phyloP scores from a whole-genome alignment of 1,140 invertebrate genomes.

The Reticulitermes speratus region DNA sequence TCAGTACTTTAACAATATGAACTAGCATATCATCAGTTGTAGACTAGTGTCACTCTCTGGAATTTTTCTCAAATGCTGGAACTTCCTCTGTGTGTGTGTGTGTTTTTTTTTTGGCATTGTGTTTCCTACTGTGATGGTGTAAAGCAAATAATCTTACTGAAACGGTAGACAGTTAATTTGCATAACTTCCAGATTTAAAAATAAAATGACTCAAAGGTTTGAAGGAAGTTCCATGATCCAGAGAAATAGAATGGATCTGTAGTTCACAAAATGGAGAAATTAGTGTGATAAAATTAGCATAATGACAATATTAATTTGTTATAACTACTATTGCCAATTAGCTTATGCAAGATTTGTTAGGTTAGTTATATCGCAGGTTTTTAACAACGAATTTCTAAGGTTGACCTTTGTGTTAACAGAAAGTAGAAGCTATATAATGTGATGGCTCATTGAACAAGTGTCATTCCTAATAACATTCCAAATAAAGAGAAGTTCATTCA shows the following conservation, averaged over 20 bases:
- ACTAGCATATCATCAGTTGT: too few relatives aligned
- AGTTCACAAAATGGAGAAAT: not conserved
- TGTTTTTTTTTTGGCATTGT: too few relatives aligned
- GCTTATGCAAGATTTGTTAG: not conserved
- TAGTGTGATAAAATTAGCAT: not conserved
- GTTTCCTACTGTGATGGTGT: too few relatives aligned
- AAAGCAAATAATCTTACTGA: too few relatives aligned
- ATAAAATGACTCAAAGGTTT: too few relatives aligned
- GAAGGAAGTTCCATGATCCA: not conserved
- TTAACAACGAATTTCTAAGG: not conserved
- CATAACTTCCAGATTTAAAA: too few relatives aligned
- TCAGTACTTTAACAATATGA: too few relatives aligned
- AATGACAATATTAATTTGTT: not conserved
- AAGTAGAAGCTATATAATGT: not conserved
- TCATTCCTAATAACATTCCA: constrained; percentile 7
- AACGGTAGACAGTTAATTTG: too few relatives aligned
- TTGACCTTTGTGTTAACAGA: not conserved
- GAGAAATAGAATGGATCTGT: not conserved
- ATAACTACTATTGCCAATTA: not conserved
- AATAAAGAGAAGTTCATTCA: not conserved
- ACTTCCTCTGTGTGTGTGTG: not conserved
- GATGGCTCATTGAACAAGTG: not conserved
- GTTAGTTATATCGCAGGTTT: not conserved
- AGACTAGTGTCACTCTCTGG: not conserved
- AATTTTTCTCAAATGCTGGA: constrained; percentile 7